These are phyloP conservation scores for Phocoena phocoena DNA, from an alignment of 2,113 vertebrate genomes.

Conservation along the genomic window DNA sequence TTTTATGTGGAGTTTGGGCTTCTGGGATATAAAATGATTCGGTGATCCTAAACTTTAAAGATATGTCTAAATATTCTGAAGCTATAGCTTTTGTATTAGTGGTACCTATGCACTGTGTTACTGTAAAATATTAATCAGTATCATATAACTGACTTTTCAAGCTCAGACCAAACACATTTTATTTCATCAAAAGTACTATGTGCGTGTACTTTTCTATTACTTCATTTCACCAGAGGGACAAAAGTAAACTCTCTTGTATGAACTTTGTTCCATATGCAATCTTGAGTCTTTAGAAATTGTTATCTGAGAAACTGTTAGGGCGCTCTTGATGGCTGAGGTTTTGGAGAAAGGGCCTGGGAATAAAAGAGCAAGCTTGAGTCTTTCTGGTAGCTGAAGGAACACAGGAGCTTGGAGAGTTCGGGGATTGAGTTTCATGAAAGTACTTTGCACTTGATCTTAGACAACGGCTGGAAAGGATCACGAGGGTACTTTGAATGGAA, in stretches of 20 bases:
- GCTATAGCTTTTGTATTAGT: background rate
- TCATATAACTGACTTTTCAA: background rate
- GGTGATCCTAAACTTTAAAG: background rate
- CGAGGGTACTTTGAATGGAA: background rate
- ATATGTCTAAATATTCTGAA: background rate
- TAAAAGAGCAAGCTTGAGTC: background rate
- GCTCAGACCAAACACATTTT: background rate
- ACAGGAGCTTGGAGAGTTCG: background rate
- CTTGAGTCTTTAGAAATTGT: background rate
- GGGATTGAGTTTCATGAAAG: background rate
- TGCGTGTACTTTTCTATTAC: background rate
- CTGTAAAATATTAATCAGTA: background rate
- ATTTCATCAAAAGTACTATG: background rate
- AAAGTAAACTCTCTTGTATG: background rate
- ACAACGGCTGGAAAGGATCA: background rate
- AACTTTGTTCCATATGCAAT: background rate
- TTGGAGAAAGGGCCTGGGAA: background rate
- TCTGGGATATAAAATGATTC: background rate
- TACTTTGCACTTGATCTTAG: background rate
- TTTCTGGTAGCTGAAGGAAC: background rate
- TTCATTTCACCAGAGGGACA: background rate
- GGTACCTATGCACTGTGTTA: background rate
- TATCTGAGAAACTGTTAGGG: background rate
- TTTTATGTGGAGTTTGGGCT: background rate
- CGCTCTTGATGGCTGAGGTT: background rate